Evolutionary conservation across 2,113 vertebrate genomes (phyloP), one percentile per base, ranked within the genome.

Genomic region (Xiphophorus maculatus): DNA sequence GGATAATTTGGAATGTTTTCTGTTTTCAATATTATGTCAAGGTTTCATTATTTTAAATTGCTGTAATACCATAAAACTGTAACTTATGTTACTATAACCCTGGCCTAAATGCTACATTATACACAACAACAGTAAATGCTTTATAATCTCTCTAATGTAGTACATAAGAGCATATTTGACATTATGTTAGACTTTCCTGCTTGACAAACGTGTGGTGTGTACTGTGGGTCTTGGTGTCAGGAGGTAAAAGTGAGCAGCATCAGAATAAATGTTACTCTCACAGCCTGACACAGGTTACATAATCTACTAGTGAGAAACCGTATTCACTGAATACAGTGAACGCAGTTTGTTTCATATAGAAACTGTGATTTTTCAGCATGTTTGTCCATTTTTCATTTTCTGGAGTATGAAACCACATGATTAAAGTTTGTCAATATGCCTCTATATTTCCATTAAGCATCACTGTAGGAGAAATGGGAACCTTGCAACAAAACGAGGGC

Each of bases 401-500:
- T 29, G 27, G 27, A 30, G 9, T 28, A 19, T 29, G 63, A 71
- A 0, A 0, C 17, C 13, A 13, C 6, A 33, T 30, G 17, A 29
- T 5, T 17, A 71, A 25, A 11, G 4, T 30, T 17, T 69, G 37
- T 40, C 37, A 62, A 33, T n/a, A 48, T 74, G 69, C 25, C 13
- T 48, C 63, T 68, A 25, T 44, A 40, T 29, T 48, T 63, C 69
- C 29, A 15, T 51, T 1, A 64, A 60, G 63, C 77, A 64, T 68
- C 70, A 27, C 35, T 2, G n/a, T 0, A 12, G 48, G 64, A 77
- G 81, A 80, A 87, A 77, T 42, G 7, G 5, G 32, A 30, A 60
- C 61, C 66, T 66, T 74, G 71, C 13, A 65, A 61, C 77, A 62
- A 68, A 28, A 58, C 72, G 37, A 35, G 54, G 22, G 68, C 61